phyloP scores from a whole-genome alignment of 1,140 invertebrate species.

The Asobara japonica region DNA sequence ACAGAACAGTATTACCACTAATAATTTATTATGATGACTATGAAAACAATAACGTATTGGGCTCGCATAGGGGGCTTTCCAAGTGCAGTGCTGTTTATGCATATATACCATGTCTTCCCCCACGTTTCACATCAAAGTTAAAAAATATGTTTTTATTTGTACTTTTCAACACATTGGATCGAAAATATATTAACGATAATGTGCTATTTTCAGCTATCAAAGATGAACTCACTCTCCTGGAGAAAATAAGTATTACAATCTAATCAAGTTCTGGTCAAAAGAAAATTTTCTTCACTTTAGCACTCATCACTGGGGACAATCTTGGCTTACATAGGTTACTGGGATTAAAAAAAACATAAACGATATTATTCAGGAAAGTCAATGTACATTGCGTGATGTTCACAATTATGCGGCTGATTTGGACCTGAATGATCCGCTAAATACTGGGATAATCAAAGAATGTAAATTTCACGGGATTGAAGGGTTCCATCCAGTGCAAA shows the following conservation, averaged over 20 bases:
- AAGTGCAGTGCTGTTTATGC: constrained; percentile 20
- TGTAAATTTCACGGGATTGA: constrained; percentile 16
- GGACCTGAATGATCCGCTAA: neutral
- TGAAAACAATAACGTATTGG: constrained; percentile 32
- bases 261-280: constrained; percentile 16
- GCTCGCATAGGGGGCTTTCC: constrained; percentile 1
- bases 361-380: constrained; percentile 33
- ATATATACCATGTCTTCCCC: constrained; percentile 42
- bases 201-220: constrained; percentile 42
- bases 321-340: constrained; percentile 49
- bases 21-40: constrained; percentile 35
- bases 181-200: constrained; percentile 40
- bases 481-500: constrained; percentile 43
- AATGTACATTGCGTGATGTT: constrained; percentile 35
- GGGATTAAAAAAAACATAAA: constrained; percentile 44
- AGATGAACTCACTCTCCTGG: constrained; percentile 40
- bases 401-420: constrained; percentile 19
- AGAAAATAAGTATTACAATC: constrained; percentile 24
- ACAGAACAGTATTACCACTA: constrained; percentile 25
- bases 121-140: constrained; percentile 36
- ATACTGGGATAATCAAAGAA: constrained; percentile 24
- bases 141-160: constrained; percentile 47
- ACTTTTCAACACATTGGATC: constrained; percentile 48
- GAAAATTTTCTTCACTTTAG: constrained; percentile 45
- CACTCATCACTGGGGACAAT: constrained; percentile 52